Conservation (phyloP, 2,888 invertebrate species). For the Nephrocerus scutellatus region DNA sequence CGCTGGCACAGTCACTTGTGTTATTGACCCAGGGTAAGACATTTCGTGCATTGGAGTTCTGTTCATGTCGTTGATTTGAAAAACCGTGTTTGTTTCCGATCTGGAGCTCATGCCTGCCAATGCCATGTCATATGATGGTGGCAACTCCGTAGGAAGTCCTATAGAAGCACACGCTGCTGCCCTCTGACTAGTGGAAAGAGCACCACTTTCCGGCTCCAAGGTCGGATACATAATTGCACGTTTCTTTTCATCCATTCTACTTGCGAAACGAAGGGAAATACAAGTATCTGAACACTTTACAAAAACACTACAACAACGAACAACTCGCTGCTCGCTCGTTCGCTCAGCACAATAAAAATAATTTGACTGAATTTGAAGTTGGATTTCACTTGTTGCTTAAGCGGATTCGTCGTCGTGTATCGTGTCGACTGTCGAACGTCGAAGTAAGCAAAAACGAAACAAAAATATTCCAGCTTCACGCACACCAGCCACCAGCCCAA, state of each 20-base stretch:
- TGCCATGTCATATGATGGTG: conserved; percentile 42
- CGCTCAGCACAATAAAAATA: conserved; percentile 12
- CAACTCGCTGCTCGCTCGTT: conserved; percentile 10
- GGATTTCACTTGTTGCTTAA: no score
- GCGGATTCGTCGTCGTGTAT: no score
- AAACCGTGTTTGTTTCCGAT: no score
- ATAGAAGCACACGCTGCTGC: conserved; percentile 23
- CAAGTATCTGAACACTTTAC: conserved; percentile 2
- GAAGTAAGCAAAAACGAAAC: background rate
- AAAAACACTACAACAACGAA: background rate
- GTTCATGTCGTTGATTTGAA: no score
- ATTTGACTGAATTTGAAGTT: no score
- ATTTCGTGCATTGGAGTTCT: no score
- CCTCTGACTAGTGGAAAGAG: conserved; percentile 23
- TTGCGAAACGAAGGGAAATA: no score
- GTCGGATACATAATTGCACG: conserved; percentile 44
- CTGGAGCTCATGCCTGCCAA: no score
- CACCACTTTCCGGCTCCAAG: conserved; percentile 26
- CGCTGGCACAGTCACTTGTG: no score
- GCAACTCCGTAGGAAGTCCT: conserved; percentile 33
- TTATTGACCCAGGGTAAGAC: no score
- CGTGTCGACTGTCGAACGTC: background rate
- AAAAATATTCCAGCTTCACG: background rate
- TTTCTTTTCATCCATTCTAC: conserved; percentile 41
- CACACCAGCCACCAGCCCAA: no score